Conservation (phyloP, 2,888 invertebrate species). For the Melieria picta region DNA sequence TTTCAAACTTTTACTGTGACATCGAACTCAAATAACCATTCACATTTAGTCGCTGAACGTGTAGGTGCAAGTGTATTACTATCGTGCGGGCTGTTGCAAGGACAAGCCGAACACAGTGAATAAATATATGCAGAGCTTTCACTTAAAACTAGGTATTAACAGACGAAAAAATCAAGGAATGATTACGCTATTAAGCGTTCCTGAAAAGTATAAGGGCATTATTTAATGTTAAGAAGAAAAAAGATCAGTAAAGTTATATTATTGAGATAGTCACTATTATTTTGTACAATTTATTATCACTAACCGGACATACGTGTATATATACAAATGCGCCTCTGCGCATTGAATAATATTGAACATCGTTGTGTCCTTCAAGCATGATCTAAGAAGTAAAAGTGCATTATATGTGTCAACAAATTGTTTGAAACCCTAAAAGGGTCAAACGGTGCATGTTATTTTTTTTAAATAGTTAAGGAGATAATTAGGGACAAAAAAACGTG, state of each 20-base stretch:
- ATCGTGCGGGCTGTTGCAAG: too few species aligned
- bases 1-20: too few species aligned
- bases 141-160: neutral
- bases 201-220: too few species aligned
- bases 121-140: too few species aligned
- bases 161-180: neutral
- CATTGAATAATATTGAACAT: slow-evolving; percentile 42
- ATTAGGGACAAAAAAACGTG: too few species aligned
- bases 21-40: too few species aligned
- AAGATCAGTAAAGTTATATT: too few species aligned
- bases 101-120: too few species aligned
- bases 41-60: too few species aligned
- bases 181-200: neutral
- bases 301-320: neutral
- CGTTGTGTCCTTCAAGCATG: slow-evolving; percentile 44
- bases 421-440: slow-evolving; percentile 45
- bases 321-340: neutral
- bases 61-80: too few species aligned
- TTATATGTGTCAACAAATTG: slow-evolving; percentile 38
- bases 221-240: too few species aligned
- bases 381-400: slow-evolving; percentile 44
- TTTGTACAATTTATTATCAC: neutral
- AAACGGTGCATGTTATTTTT: slow-evolving; percentile 23
- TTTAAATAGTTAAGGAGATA: too few species aligned
- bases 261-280: neutral